phyloP scores from a whole-genome alignment of 2,113 vertebrate genomes.

The Hydropotes inermis region DNA sequence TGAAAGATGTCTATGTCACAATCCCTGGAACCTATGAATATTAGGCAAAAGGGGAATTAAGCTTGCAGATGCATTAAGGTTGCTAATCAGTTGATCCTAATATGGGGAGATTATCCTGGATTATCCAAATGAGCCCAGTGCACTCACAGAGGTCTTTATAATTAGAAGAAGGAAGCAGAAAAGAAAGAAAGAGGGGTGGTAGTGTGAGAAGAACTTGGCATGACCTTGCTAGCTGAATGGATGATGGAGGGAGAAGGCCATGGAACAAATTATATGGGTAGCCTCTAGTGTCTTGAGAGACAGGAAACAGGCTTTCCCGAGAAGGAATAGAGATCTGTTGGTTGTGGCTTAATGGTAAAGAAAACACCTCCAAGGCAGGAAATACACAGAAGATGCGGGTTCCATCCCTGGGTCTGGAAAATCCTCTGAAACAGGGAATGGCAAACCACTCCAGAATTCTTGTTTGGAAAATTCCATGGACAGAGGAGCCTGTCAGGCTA shows the following conservation, averaged over 20 bases:
- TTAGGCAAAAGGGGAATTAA: neutral
- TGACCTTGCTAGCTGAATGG: neutral
- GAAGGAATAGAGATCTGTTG: neutral
- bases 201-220: neutral
- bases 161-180: neutral
- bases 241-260: neutral
- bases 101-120: neutral
- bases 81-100: neutral
- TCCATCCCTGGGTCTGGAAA: neutral
- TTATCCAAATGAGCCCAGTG: neutral
- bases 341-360: neutral
- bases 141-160: neutral
- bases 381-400: neutral
- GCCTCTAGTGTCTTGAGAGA: neutral
- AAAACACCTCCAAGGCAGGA: neutral
- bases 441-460: neutral
- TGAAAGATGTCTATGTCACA: neutral
- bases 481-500: neutral
- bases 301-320: neutral
- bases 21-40: neutral
- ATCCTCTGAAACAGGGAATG: neutral
- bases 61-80: neutral
- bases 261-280: neutral
- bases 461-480: neutral
- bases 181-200: neutral